phyloP scores from a whole-genome alignment of 2,113 vertebrate genomes.

The Dissostichus mawsoni region DNA sequence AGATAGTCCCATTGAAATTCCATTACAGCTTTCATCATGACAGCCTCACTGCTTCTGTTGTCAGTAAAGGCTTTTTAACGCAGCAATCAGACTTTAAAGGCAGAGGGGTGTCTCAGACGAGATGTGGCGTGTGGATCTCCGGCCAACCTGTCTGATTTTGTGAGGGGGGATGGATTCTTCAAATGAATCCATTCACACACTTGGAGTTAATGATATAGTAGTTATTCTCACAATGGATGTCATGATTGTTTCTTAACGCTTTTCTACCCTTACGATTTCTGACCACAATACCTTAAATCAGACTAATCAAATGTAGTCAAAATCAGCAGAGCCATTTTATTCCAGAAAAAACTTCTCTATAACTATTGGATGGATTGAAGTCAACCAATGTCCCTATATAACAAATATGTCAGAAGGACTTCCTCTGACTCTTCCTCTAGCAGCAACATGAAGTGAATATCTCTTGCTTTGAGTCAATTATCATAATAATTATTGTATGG shows the following conservation, averaged over 20 bases:
- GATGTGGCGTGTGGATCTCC: slow-evolving; percentile 56
- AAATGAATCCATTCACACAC: slow-evolving; percentile 51
- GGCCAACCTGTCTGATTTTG: slow-evolving; percentile 55
- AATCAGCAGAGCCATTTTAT: neutral
- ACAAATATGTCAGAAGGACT: no score
- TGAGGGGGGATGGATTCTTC: slow-evolving; percentile 26
- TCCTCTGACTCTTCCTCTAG: neutral
- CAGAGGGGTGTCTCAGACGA: slow-evolving; percentile 48
- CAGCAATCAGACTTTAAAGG: slow-evolving; percentile 69
- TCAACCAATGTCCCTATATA: neutral
- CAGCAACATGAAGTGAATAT: neutral
- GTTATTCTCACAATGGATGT: slow-evolving; percentile 27
- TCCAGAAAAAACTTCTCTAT: neutral
- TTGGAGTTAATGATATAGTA: slow-evolving; percentile 51
- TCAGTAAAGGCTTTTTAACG: slow-evolving; percentile 74
- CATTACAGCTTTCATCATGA: slow-evolving; percentile 75
- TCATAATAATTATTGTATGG: neutral
- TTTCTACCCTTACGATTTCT: slow-evolving; percentile 17
- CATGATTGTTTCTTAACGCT: slow-evolving; percentile 27
- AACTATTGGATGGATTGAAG: neutral
- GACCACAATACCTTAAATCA: slow-evolving; percentile 1
- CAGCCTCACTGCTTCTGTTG: slow-evolving; percentile 63
- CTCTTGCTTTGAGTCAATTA: neutral
- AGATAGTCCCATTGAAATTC: slow-evolving; percentile 81
- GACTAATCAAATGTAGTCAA: slow-evolving; percentile 13